These are phyloP conservation scores for Stratiomys singularior DNA, from an alignment of 2,888 invertebrate species.

Conservation along the genomic window DNA sequence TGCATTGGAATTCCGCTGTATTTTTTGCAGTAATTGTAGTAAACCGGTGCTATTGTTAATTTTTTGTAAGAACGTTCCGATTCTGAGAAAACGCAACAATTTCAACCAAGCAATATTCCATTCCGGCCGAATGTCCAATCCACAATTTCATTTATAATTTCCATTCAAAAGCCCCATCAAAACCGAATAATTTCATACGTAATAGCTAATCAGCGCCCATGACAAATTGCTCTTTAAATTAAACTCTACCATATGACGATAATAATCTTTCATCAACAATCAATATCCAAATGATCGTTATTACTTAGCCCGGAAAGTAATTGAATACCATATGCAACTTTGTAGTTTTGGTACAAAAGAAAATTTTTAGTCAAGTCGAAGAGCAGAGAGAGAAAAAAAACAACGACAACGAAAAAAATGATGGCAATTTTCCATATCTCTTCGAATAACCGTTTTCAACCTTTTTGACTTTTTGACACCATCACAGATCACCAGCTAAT, in stretches of 20 bases:
- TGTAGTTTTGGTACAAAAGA: not conserved
- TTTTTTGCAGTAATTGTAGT: too few relatives aligned
- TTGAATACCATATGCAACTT: constrained; percentile 1
- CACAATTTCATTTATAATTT: not conserved
- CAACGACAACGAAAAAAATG: not conserved
- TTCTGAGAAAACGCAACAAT: too few relatives aligned
- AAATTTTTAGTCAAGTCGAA: not conserved
- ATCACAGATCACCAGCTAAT: constrained; percentile 1
- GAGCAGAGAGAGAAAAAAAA: not conserved
- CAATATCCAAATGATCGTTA: constrained; percentile 7
- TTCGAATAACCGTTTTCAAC: constrained; percentile 11
- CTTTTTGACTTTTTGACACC: constrained; percentile 34
- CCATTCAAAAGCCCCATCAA: not conserved
- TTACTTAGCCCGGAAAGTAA: not conserved
- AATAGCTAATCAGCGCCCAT: constrained; percentile 16
- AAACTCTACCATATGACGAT: not conserved
- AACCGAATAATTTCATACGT: not conserved
- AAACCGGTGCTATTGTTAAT: too few relatives aligned
- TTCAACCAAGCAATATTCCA: too few relatives aligned
- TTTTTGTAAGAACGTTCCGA: too few relatives aligned
- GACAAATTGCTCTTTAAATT: constrained; percentile 33
- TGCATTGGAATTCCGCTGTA: too few relatives aligned
- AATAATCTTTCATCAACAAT: constrained; percentile 27
- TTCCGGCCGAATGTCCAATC: not conserved
- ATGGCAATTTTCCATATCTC: constrained; percentile 13